phyloP scores from a whole-genome alignment of 2,888 invertebrate genomes.

The Anthophora plumipes region DNA sequence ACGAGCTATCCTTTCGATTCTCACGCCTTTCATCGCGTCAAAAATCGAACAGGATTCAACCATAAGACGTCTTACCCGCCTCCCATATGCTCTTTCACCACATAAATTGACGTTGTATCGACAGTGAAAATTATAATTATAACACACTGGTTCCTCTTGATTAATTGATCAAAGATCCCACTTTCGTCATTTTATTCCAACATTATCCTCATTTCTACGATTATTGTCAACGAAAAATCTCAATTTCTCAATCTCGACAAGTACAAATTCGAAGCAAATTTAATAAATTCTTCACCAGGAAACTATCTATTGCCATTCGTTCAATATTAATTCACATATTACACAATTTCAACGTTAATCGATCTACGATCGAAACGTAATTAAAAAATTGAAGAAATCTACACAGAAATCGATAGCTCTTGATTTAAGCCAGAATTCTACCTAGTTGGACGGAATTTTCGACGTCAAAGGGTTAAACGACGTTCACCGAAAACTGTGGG shows the following conservation, averaged over 20 bases:
- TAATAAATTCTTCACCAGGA: too few species aligned
- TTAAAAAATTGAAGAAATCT: not conserved
- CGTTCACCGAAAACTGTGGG: conserved; percentile 8
- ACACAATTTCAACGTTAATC: too few species aligned
- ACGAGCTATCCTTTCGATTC: conserved; percentile 6
- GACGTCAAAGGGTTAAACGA: conserved; percentile 13
- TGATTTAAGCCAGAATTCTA: too few species aligned
- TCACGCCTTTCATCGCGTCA: conserved; percentile 6
- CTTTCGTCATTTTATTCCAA: too few species aligned
- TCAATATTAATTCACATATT: too few species aligned
- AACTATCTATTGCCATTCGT: too few species aligned
- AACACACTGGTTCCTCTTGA: not conserved
- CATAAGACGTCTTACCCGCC: conserved; percentile 4
- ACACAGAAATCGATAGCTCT: not conserved
- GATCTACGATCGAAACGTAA: not conserved
- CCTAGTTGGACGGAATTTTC: not conserved
- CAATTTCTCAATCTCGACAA: too few species aligned
- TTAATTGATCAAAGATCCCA: too few species aligned
- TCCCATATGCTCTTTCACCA: conserved; percentile 14
- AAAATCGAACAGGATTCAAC: conserved; percentile 3
- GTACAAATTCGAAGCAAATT: too few species aligned
- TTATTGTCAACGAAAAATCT: too few species aligned
- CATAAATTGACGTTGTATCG: conserved; percentile 2
- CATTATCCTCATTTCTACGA: too few species aligned
- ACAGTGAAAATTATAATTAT: conserved; percentile 17